Percentiles rank a stretch among this genome's conserved stretches.
phyloP scores from a whole-genome alignment of 2,113 vertebrate genomes.

The Paedocypris sp. region DNA sequence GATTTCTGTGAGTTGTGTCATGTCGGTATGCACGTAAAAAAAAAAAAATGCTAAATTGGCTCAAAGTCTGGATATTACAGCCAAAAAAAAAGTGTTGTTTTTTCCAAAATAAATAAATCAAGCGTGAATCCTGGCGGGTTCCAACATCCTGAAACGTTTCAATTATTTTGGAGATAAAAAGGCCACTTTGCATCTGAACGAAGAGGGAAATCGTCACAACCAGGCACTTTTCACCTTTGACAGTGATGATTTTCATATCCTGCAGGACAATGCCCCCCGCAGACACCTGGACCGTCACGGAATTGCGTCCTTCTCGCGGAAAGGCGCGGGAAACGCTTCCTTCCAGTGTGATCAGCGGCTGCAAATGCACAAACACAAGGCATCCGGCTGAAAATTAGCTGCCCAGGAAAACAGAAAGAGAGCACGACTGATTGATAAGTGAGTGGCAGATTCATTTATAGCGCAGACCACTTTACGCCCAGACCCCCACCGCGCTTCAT shows the following conservation, averaged over 20 bases:
- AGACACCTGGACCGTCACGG: conserved; percentile 83
- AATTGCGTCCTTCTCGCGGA: conserved; percentile 67
- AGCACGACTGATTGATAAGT: conserved; percentile 3
- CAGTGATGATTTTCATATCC: conserved; percentile 79
- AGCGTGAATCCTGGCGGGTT: too few species aligned
- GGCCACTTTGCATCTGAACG: background rate
- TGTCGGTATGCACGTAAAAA: too few species aligned
- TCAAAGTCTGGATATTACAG: too few species aligned
- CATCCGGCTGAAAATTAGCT: background rate
- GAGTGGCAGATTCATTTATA: conserved; percentile 18
- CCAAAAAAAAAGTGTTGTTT: too few species aligned
- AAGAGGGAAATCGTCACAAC: background rate
- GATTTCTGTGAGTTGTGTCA: too few species aligned
- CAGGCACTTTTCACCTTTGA: conserved; percentile 68
- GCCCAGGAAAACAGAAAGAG: background rate
- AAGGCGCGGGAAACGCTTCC: conserved; percentile 80
- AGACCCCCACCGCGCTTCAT: background rate
- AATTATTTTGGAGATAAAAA: background rate
- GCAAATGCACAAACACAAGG: conserved; percentile 33
- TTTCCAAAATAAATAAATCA: too few species aligned
- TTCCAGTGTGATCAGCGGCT: conserved; percentile 91
- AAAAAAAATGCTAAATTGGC: too few species aligned
- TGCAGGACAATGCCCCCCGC: conserved; percentile 77
- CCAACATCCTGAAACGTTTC: too few species aligned
- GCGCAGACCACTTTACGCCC: background rate